phyloP scores from a whole-genome alignment of 2,888 invertebrate species.

The Toxonevra muliebris region DNA sequence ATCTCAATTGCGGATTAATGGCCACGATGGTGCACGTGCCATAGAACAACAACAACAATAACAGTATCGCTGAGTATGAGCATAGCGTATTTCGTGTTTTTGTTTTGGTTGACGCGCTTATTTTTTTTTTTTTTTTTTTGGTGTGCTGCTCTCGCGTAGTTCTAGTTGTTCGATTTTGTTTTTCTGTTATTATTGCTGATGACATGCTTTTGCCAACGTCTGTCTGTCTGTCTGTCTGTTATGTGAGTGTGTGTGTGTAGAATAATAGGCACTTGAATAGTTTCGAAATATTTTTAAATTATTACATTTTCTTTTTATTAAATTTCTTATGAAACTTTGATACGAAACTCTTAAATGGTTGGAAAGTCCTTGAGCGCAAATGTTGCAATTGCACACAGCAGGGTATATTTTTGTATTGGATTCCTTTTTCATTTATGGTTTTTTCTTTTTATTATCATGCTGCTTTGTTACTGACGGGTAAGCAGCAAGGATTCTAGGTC shows the following conservation, averaged over 20 bases:
- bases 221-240: too few species aligned
- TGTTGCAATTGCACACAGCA: slow-evolving; percentile 27
- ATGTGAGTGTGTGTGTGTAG: too few species aligned
- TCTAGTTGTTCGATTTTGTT: slow-evolving; percentile 10
- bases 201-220: slow-evolving; percentile 8
- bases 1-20: slow-evolving; percentile 47
- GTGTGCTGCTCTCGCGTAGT: neutral
- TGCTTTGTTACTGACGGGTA: too few species aligned
- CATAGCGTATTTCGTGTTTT: slow-evolving; percentile 27
- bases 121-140: slow-evolving; percentile 10
- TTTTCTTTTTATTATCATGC: too few species aligned
- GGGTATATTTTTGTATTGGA: slow-evolving; percentile 14
- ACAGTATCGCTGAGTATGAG: slow-evolving; percentile 14
- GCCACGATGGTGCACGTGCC: slow-evolving; percentile 44
- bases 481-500: too few species aligned
- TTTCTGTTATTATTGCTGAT: slow-evolving; percentile 1
- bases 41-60: slow-evolving; percentile 8
- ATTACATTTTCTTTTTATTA: too few species aligned
- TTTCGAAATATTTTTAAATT: too few species aligned
- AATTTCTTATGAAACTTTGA: too few species aligned
- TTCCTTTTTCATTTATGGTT: neutral
- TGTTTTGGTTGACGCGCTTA: slow-evolving; percentile 25
- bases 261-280: too few species aligned
- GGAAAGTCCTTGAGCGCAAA: slow-evolving; percentile 23
- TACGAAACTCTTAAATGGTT: too few species aligned